Evolutionary conservation across 2,797 vertebrate genomes (phyloP), one percentile per base, ranked within the genome.

Genomic region (Pelochelys cantorii): DNA sequence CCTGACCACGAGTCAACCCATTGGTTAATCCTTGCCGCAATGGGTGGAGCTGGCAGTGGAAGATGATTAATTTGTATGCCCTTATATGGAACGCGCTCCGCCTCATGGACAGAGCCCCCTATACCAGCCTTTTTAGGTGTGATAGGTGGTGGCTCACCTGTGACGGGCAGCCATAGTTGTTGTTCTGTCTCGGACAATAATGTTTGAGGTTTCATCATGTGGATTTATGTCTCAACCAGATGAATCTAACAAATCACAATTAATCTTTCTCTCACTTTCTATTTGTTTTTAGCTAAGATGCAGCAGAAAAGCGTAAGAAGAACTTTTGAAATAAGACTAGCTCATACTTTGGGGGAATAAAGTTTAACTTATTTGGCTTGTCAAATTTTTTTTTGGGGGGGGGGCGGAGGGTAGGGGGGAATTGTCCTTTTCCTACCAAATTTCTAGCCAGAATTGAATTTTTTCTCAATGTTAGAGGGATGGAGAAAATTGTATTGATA

Each of bases 281-380:
- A n/a, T 93, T 93, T 96, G 82, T 94, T 97, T 48, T 94, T 97
- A 97, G 95, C 91, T 93, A 84, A 57, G 34, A 68, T 95, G 74
- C 94, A 68, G 74, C 92, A 92, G 68, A 82, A 95, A 93, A 75
- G 74, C 84, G 11, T 85, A 83, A 94, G 93, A 97, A 96, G 83
- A 96, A 34, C 42, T 88, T 52, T 82, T 94, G 88, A 86, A 89
- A 96, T 60, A 87, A 81, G 57, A 54, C 93, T 96, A 68, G 85
- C 80, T 92, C 15, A 84, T 62, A 60, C 0, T 89, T 87, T 87
- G 90, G 74, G 74, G 23, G 74, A 37, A 87, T 86, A 85, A 60
- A 89, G 29, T 81, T 15, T 93, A 53, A 57, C 5, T 85, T 90
- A 17, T 90, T 90, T 85, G 82, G 34, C 74, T 90, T 20, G 4